phyloP scores from a whole-genome alignment of 1,140 invertebrate genomes.

The Megathymus violae region DNA sequence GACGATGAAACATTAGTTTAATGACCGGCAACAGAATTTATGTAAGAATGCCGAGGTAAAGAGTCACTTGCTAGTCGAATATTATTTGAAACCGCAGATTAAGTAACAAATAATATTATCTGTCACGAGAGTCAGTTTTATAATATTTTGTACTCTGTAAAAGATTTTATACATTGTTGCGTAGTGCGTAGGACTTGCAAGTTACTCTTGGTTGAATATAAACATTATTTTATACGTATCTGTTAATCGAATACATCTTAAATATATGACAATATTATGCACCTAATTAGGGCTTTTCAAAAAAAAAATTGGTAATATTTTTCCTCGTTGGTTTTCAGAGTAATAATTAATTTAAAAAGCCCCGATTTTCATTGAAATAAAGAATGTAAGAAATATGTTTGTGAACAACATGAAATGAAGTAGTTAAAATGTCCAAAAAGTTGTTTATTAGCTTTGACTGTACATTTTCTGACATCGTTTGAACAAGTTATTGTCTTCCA shows the following conservation, averaged over 20 bases:
- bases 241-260: constrained; percentile 3
- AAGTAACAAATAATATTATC: not conserved
- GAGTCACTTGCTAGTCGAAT: constrained; percentile 7
- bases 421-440: constrained; percentile 2
- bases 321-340: no score
- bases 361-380: not conserved
- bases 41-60: constrained; percentile 24
- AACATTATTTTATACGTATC: constrained; percentile 2
- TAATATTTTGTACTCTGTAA: no score
- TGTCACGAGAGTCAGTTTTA: no score
- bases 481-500: no score
- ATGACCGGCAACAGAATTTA: constrained; percentile 27
- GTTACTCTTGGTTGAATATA: constrained; percentile 2
- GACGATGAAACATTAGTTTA: not conserved
- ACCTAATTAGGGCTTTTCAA: constrained; percentile 1
- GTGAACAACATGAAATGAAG: no score
- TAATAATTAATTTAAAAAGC: constrained; percentile 6
- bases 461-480: no score
- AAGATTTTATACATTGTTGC: no score
- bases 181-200: not conserved
- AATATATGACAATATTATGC: not conserved
- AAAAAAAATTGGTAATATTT: not conserved
- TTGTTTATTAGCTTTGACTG: no score
- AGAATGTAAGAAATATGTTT: constrained; percentile 1
- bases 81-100: not conserved